A percentile compares a stretch with the other conserved stretches of the same genome.
Conservation (phyloP, 2,888 invertebrate genomes). For the Serripes groenlandicus region DNA sequence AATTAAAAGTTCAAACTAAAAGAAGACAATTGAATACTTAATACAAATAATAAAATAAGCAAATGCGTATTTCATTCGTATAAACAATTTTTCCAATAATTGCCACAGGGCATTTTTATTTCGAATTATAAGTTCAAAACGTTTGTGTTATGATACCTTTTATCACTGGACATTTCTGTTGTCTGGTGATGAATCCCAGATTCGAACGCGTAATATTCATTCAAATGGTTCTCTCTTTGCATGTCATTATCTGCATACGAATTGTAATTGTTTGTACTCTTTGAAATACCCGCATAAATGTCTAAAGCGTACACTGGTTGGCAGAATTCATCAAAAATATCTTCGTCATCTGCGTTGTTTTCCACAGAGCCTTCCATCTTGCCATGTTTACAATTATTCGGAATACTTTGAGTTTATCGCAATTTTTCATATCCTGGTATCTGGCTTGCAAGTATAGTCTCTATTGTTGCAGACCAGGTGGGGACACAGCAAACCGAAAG, state of each 20-base stretch:
- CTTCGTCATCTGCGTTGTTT: conserved; percentile 17
- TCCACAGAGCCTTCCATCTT: conserved; percentile 62
- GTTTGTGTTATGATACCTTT: conserved; percentile 11
- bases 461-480: neutral
- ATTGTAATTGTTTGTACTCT: neutral
- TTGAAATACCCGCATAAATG: neutral
- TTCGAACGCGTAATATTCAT: neutral
- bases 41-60: no score
- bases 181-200: neutral
- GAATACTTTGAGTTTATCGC: conserved; percentile 34
- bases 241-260: neutral
- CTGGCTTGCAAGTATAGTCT: neutral
- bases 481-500: conserved; percentile 20
- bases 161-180: conserved; percentile 6
- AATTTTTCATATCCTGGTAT: neutral
- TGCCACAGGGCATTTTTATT: no score
- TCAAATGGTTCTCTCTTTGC: neutral
- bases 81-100: no score
- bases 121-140: no score
- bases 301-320: neutral
- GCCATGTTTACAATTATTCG: conserved; percentile 69
- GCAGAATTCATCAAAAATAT: conserved; percentile 9
- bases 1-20: no score
- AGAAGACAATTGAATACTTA: no score
- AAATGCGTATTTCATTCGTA: no score